A percentile compares a stretch with the other conserved stretches of the same genome.
These are phyloP conservation scores for Nymphalis io DNA, from an alignment of 1,140 invertebrate genomes.

Conservation along the genomic window DNA sequence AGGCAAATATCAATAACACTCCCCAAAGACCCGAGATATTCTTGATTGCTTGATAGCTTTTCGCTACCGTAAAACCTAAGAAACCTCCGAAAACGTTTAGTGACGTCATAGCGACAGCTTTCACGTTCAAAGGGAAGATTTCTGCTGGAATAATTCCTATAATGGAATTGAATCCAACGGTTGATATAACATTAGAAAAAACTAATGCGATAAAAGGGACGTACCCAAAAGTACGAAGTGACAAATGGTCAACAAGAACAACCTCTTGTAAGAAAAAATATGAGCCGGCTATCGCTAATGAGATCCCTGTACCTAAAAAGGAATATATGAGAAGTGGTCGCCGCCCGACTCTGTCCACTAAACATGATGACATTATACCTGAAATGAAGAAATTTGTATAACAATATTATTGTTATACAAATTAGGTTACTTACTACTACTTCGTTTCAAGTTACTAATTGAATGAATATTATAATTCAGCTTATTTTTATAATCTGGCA, in stretches of 20 bases:
- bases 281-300: constrained; percentile 70
- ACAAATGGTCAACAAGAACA: constrained; percentile 43
- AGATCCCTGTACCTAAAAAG: constrained; percentile 74
- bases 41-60: constrained; percentile 77
- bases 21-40: constrained; percentile 74
- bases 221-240: constrained; percentile 61
- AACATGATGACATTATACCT: constrained; percentile 83
- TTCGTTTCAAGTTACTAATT: no score
- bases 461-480: no score
- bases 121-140: constrained; percentile 83
- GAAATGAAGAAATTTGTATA: constrained; percentile 46
- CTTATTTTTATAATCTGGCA: no score
- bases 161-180: constrained; percentile 81
- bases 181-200: constrained; percentile 79
- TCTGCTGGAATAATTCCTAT: constrained; percentile 82
- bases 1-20: constrained; percentile 79
- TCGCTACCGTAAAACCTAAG: constrained; percentile 76
- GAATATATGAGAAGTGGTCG: constrained; percentile 85
- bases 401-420: no score
- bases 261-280: constrained; percentile 77
- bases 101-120: constrained; percentile 78
- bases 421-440: no score
- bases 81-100: constrained; percentile 65
- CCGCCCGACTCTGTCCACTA: constrained; percentile 88
- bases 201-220: constrained; percentile 80